These are phyloP conservation scores for Nasonia longicornis DNA, from an alignment of 1,140 invertebrate species.

Conservation along the genomic window DNA sequence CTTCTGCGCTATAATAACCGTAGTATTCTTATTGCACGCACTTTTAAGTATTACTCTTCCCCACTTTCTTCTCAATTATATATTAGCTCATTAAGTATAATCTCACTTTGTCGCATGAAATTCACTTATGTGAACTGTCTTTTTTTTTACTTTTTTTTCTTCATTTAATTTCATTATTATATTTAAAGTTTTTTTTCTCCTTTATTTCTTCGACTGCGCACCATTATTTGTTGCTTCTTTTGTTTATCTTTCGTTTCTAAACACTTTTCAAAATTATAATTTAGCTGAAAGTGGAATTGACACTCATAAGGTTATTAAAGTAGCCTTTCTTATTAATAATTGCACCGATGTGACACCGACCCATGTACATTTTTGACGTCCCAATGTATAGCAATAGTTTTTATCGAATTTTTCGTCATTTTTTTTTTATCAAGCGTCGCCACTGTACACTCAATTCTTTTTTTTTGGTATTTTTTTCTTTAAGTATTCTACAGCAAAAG, in stretches of 20 bases:
- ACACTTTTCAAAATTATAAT: slow-evolving; percentile 61
- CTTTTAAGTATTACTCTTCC: slow-evolving; percentile 41
- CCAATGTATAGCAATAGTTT: slow-evolving; percentile 44
- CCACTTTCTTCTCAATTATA: slow-evolving; percentile 54
- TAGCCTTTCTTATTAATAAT: slow-evolving; percentile 66
- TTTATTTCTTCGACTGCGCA: slow-evolving; percentile 40
- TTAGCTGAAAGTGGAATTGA: slow-evolving; percentile 70
- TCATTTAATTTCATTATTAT: slow-evolving; percentile 47
- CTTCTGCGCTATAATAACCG: slow-evolving; percentile 58
- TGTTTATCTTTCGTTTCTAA: slow-evolving; percentile 48
- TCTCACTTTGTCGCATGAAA: slow-evolving; percentile 67
- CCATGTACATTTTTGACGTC: slow-evolving; percentile 57
- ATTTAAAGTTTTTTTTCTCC: slow-evolving; percentile 50
- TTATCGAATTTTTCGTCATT: slow-evolving; percentile 42
- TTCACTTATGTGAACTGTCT: slow-evolving; percentile 55
- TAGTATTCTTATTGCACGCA: slow-evolving; percentile 46
- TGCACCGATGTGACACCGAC: slow-evolving; percentile 65
- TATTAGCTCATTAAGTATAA: slow-evolving; percentile 62
- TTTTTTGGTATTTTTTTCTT: slow-evolving; percentile 11
- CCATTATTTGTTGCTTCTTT: slow-evolving; percentile 44
- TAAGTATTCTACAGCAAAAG: slow-evolving; percentile 31
- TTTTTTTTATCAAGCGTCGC: slow-evolving; percentile 23
- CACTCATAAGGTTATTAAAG: slow-evolving; percentile 69
- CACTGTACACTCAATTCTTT: background rate
- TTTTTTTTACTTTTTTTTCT: slow-evolving; percentile 48